Evolutionary conservation across 2,797 vertebrate species (phyloP).

Genomic region (Rhinichthys osculus): DNA sequence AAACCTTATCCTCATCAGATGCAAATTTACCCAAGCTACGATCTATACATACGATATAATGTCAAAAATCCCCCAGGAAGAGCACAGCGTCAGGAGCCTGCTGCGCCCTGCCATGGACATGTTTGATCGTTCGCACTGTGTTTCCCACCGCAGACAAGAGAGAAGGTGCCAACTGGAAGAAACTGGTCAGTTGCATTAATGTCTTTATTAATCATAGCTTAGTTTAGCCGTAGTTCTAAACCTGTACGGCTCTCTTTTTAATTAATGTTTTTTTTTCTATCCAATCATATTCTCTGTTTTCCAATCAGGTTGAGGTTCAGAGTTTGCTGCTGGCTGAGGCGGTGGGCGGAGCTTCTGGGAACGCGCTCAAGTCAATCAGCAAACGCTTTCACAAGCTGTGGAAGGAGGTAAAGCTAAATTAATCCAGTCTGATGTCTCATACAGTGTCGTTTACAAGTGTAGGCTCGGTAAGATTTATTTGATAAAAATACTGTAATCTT

Average conservation of each 20-base stretch:
- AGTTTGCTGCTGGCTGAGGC: constrained; percentile 90
- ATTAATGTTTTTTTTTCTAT: too few relatives aligned
- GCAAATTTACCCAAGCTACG: neutral
- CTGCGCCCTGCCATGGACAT: constrained; percentile 92
- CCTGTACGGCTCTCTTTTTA: neutral
- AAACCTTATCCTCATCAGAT: neutral
- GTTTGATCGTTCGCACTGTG: constrained; percentile 84
- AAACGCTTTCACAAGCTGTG: constrained; percentile 90
- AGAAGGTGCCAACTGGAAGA: constrained; percentile 90
- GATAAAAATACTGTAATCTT: neutral
- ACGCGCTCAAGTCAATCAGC: constrained; percentile 82
- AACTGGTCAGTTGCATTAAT: constrained; percentile 79
- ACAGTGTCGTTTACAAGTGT: too few relatives aligned
- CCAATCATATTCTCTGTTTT: neutral
- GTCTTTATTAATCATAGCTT: too few relatives aligned
- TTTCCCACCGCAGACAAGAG: constrained; percentile 86
- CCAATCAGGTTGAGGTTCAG: constrained; percentile 91
- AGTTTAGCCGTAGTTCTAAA: neutral
- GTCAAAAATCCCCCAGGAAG: constrained; percentile 79
- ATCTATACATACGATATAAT: neutral
- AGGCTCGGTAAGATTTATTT: too few relatives aligned
- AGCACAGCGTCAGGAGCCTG: constrained; percentile 90
- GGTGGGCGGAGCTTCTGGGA: constrained; percentile 89
- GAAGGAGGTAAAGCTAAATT: constrained; percentile 81
- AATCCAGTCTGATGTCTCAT: too few relatives aligned